Conservation (phyloP, 1,140 invertebrate species). For the Cotesia typhae region DNA sequence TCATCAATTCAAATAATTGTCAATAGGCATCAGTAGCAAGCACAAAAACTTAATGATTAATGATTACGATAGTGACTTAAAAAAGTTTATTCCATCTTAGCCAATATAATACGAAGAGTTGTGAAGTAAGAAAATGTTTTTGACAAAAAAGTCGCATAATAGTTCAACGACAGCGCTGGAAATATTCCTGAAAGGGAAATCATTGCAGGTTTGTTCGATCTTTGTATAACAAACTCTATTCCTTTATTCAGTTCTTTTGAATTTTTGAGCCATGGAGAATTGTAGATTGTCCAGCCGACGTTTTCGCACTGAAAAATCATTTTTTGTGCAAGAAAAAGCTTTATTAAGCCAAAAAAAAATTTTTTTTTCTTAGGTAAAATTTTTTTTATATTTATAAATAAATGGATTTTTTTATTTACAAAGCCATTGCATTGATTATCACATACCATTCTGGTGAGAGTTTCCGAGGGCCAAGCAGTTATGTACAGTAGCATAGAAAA, state of each 20-base stretch:
- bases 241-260: background rate
- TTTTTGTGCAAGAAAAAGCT: too few species aligned
- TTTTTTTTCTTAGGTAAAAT: too few species aligned
- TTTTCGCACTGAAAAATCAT: background rate
- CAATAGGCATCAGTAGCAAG: too few species aligned
- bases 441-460: conserved; percentile 3
- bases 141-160: background rate
- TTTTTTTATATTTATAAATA: too few species aligned
- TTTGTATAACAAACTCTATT: background rate
- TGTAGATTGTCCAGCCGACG: background rate
- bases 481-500: background rate
- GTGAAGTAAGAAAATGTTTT: too few species aligned
- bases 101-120: background rate
- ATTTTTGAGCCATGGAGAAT: background rate
- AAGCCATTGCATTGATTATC: background rate
- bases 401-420: too few species aligned
- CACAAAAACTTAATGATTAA: background rate
- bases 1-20: too few species aligned
- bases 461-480: conserved; percentile 16
- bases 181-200: background rate
- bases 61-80: background rate
- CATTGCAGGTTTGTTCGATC: background rate
- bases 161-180: background rate
- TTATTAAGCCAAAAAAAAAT: too few species aligned
- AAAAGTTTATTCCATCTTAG: background rate